Evolutionary conservation across 2,888 invertebrate genomes (phyloP), one percentile per base, ranked within the genome.

Genomic region (Ernsta delagoae): DNA sequence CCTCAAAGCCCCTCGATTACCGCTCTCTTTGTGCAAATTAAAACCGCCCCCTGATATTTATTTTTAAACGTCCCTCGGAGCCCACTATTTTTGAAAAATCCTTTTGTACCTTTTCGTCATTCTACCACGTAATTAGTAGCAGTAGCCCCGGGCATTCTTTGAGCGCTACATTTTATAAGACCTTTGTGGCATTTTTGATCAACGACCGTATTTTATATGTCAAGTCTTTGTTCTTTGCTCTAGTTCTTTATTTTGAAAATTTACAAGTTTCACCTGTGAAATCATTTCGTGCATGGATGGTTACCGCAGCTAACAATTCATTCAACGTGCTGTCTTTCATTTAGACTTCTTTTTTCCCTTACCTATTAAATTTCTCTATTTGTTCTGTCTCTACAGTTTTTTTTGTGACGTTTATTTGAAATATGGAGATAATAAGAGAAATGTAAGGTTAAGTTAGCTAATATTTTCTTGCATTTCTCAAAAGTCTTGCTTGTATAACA

Each of bases 1-100:
- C 71, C 57, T 70, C 70, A 69, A 67, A 70, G 68, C 56, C 34
- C 64, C 64, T 62, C 68, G 68, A 62, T 68, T 61, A 69, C 62
- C 61, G 61, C 45, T 56, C 65, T 57, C 81, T 82, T 78, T 78
- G 78, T 78, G 76, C 71, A 80, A 83, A 84, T 85, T 82, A 80
- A 83, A 86, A 82, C 78, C 75, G 75, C 77, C 78, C n/a, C 79
- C 78, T 80, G 77, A 84, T 84, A 83, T 83, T 84, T 83, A 86
- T 85, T 83, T 86, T 79, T 76, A 75, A 81, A 79, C 78, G 74
- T 74, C 73, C 74, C 77, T 73, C 75, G 74, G 72, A 76, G 73
- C 68, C 70, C 71, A 73, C 71, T 72, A 75, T 72, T 74, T 73
- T 70, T 72, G 68, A 72, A 74, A 73, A 74, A 74, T 76, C 75